phyloP scores from a whole-genome alignment of 2,888 invertebrate genomes.

The Tenthredo amoena region DNA sequence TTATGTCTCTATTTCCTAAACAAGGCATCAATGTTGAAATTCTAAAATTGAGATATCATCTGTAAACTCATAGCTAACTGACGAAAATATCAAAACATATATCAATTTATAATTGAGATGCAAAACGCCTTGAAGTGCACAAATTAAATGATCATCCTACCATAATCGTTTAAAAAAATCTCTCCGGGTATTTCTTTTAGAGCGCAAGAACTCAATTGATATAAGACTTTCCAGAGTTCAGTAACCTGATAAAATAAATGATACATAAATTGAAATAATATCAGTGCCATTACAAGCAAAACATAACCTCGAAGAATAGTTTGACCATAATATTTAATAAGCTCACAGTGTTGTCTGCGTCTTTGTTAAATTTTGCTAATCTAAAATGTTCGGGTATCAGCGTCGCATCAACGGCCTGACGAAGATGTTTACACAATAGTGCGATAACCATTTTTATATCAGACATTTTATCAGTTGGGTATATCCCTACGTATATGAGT shows the following conservation, averaged over 20 bases:
- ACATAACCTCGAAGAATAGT: slow-evolving; percentile 39
- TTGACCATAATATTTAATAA: slow-evolving; percentile 35
- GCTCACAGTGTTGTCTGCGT: slow-evolving; percentile 71
- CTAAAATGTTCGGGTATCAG: slow-evolving; percentile 75
- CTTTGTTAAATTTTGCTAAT: slow-evolving; percentile 72
- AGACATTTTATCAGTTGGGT: slow-evolving; percentile 63
- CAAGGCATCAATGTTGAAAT: not conserved
- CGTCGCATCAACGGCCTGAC: slow-evolving; percentile 65
- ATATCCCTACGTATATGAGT: not conserved
- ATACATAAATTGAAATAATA: slow-evolving; percentile 1
- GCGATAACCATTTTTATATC: slow-evolving; percentile 73
- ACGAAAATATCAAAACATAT: not conserved
- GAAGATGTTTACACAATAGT: slow-evolving; percentile 74
- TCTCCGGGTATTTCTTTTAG: slow-evolving; percentile 58
- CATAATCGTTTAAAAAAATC: slow-evolving; percentile 62
- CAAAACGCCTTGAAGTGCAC: not conserved
- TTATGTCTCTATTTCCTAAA: not conserved
- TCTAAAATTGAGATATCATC: not conserved
- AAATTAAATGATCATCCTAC: slow-evolving; percentile 54
- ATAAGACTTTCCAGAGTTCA: slow-evolving; percentile 69
- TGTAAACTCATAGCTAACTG: not conserved
- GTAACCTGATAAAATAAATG: slow-evolving; percentile 57
- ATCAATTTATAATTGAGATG: not conserved
- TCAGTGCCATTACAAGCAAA: not conserved
- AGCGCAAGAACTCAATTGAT: slow-evolving; percentile 62